Percentiles rank a stretch among this genome's conserved stretches.
phyloP scores from a whole-genome alignment of 2,888 invertebrate genomes.

The Pocota personata region DNA sequence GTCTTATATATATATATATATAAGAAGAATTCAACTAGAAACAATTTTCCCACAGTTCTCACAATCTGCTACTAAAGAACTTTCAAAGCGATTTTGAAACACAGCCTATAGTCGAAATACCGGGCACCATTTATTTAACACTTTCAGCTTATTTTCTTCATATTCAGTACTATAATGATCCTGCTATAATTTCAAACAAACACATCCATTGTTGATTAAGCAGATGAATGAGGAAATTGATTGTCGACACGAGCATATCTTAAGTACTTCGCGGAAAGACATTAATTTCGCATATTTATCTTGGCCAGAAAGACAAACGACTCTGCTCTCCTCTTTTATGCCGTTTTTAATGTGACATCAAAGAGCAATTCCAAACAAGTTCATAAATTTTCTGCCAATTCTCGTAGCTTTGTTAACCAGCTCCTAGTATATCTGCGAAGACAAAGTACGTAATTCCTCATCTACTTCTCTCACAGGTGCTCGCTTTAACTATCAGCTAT shows the following conservation, averaged over 20 bases:
- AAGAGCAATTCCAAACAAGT: slow-evolving; percentile 25
- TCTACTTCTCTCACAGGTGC: slow-evolving; percentile 10
- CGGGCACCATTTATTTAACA: neutral
- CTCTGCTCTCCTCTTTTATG: slow-evolving; percentile 7
- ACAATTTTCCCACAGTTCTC: too few species aligned
- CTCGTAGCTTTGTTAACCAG: slow-evolving; percentile 16
- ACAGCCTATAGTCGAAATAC: too few species aligned
- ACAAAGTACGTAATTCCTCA: slow-evolving; percentile 23
- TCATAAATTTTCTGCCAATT: slow-evolving; percentile 11
- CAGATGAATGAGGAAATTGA: slow-evolving; percentile 9
- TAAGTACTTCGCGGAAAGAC: slow-evolving; percentile 13
- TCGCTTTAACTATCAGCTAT: slow-evolving; percentile 11
- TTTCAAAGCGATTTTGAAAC: too few species aligned
- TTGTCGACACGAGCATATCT: slow-evolving; percentile 19
- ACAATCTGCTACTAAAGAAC: too few species aligned
- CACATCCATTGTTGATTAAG: neutral
- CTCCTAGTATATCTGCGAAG: neutral
- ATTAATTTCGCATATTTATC: slow-evolving; percentile 34
- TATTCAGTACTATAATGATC: neutral
- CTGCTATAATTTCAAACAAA: neutral
- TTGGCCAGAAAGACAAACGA: slow-evolving; percentile 1
- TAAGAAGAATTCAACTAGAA: too few species aligned
- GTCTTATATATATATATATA: too few species aligned
- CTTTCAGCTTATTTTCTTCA: neutral
- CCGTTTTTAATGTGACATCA: slow-evolving; percentile 27